Evolutionary conservation across 2,797 vertebrate species (phyloP).

Genomic region (Psittacula derbiana): DNA sequence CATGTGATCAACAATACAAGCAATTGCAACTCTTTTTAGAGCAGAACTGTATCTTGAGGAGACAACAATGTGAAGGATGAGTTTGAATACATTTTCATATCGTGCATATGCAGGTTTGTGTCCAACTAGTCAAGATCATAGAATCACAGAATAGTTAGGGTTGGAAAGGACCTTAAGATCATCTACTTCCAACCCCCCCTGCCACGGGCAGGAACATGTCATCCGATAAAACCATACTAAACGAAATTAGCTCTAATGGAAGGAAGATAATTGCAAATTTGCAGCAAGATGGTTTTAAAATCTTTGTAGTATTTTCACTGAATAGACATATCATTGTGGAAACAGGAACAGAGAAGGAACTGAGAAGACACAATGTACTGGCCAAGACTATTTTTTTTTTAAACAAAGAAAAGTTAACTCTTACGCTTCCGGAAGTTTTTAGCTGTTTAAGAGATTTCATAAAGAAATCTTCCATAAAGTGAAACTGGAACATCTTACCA

Average conservation of each 20-base stretch:
- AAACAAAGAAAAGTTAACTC: conserved; percentile 16
- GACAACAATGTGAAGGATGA: background rate
- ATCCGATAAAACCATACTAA: background rate
- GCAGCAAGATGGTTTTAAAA: background rate
- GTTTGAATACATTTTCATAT: background rate
- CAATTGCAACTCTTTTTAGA: background rate
- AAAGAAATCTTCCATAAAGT: background rate
- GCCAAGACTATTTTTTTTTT: background rate
- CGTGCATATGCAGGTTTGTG: background rate
- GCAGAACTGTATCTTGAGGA: background rate
- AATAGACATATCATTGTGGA: conserved; percentile 12
- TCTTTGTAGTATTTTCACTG: conserved; percentile 15
- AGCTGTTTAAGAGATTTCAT: background rate
- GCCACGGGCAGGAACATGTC: background rate
- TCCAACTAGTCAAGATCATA: background rate
- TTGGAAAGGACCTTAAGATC: background rate
- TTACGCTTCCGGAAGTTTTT: background rate
- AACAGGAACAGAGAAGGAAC: conserved; percentile 50
- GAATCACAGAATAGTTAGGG: background rate
- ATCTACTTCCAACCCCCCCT: background rate
- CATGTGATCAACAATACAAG: background rate
- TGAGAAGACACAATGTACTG: conserved; percentile 9
- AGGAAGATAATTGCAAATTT: conserved; percentile 4
- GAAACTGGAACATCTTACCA: background rate
- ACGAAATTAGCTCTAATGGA: background rate